Evolutionary conservation across 37 sponge, comb jelly and placozoan genomes (phyloP), one percentile per base, ranked within the genome.

Genomic region (Axinella damicornis): DNA sequence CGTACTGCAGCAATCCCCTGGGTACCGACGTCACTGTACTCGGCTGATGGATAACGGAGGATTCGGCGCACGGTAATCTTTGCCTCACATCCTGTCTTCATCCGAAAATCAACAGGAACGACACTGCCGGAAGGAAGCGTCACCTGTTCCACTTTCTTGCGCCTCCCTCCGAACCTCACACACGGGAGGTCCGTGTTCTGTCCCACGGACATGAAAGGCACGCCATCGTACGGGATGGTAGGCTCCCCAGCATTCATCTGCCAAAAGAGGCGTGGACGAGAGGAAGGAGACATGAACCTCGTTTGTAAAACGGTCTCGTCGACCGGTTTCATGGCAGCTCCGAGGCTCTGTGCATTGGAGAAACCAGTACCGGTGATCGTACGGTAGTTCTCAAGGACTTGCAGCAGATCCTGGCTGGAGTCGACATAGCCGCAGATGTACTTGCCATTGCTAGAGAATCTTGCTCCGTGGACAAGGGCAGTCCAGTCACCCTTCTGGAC

Each of bases 221-320:
- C 94, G 14, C 90, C 91, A 63, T 94, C 94, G 70, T 89, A 94
- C 2, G 84, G 94, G 31, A 94, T 90, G 53, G 53, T 78, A 14
- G 94, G 94, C 68, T 94, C 94, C n/a, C 94, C 94, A 19, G 83
- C 83, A 69, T 89, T 83, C 87, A 86, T 86, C 83, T 89, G 91
- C 94, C 94, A 94, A 63, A 94, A 94, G 71, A 94, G 88, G 38
- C 94, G 84, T 11, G 94, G 94, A 32, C 85, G 71, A 31, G 90
- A 62, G 14, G 84, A 68, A 0, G 91, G 77, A 18, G 87, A 87
- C 71, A 89, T 80, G 76, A 90, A 94, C 71, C 89, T 77, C n/a
- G 65, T 70, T 54, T 77, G 83, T 21, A 74, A 66, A 11, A 55
- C 19, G 25, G 33, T 40, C 20, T 88, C 83, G 16, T 88, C 89